Base-by-base conservation (phyloP, 2,888 invertebrate species). In the Melipona beecheii region DNA sequence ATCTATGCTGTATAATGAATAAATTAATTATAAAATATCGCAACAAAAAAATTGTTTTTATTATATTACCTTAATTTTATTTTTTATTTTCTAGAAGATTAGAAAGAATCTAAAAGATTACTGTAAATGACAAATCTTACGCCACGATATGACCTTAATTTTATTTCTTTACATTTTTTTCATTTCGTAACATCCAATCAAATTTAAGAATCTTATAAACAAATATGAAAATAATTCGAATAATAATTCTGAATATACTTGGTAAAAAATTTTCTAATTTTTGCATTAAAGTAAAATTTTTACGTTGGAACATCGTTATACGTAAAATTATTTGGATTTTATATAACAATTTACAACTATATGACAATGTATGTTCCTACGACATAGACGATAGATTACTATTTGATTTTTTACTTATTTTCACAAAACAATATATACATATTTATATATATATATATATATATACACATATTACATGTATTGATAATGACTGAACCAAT, bases 401-500 rank as follows among this genome's bases (percentile, higher is more conserved):
- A n/a, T 24, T 43, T 56, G 21, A 58, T n/a, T n/a, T 15, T 36
- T 17, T 6, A 21, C 19, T 3, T 52, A 49, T 56, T 43, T 78
- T n/a, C 4, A 21, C 9, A 43, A 43, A 43, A 43, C 43, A 9
- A 43, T 43, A 43, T 11, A 43, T 43, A 9, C 43, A 43, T 36
- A 36, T 36, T 6, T 36, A 9, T 36, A 36, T 36, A 36, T 36
- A 36, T 36, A 36, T 36, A 36, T 36, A 36, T 36, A 36, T 36
- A 36, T 36, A 36, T 36, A 36, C 5, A 36, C 27, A 74, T 49
- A 66, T 49, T 52, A 43, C 2, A 62, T 71, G 58, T 52, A 65
- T 60, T 76, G 50, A 75, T 15, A 31, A 89, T 89, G 89, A 70
- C 70, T 19, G 93, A 93, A 80, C 91, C 92, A 27, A 43, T 86